These are phyloP conservation scores for Stenodera caucasica DNA, from an alignment of 2,888 invertebrate genomes.

Conservation along the genomic window DNA sequence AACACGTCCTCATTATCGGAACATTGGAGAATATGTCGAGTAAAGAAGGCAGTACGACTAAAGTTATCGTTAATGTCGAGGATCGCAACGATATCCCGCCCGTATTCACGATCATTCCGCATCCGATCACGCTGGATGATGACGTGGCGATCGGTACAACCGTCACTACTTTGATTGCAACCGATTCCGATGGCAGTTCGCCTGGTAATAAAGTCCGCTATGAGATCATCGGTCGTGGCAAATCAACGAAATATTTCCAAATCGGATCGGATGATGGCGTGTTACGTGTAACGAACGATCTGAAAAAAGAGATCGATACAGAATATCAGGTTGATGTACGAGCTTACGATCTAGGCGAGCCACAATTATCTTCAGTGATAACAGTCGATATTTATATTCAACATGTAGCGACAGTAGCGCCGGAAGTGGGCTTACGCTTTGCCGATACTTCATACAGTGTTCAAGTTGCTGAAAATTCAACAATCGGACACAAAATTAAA, in stretches of 20 bases:
- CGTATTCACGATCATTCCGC: slow-evolving; percentile 79
- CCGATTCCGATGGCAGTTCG: slow-evolving; percentile 81
- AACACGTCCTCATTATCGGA: slow-evolving; percentile 76
- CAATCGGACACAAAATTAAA: slow-evolving; percentile 68
- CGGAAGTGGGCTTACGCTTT: slow-evolving; percentile 81
- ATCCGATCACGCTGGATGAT: slow-evolving; percentile 82
- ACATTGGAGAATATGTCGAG: slow-evolving; percentile 79
- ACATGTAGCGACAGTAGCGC: slow-evolving; percentile 68
- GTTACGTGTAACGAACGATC: slow-evolving; percentile 77
- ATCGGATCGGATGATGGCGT: slow-evolving; percentile 84
- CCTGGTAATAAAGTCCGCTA: slow-evolving; percentile 81
- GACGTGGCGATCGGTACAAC: slow-evolving; percentile 79
- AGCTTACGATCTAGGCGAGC: slow-evolving; percentile 85
- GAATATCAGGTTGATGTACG: slow-evolving; percentile 88
- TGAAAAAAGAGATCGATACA: slow-evolving; percentile 82
- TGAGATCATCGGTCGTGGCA: slow-evolving; percentile 79
- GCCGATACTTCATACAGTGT: slow-evolving; percentile 84
- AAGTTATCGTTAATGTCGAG: slow-evolving; percentile 73
- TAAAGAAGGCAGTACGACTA: slow-evolving; percentile 71
- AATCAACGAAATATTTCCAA: slow-evolving; percentile 82
- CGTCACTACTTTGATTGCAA: slow-evolving; percentile 76
- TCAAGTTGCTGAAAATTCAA: slow-evolving; percentile 77
- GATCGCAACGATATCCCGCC: slow-evolving; percentile 89
- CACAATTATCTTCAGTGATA: slow-evolving; percentile 78
- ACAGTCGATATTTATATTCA: slow-evolving; percentile 82